Base-by-base conservation (phyloP, 2,888 invertebrate species). In the Ormyrus nitidulus region DNA sequence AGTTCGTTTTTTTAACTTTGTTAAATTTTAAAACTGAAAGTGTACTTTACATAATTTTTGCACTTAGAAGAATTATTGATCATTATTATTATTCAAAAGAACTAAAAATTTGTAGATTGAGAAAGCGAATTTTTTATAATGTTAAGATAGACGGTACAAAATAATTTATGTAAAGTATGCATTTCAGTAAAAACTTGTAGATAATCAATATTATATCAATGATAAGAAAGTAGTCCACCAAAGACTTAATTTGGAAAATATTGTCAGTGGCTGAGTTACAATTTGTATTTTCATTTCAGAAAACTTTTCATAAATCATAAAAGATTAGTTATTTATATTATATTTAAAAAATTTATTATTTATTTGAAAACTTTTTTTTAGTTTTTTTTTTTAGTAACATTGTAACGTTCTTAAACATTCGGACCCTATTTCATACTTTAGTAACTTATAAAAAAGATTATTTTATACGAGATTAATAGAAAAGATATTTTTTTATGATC, bases 191-290 rank as follows among this genome's bases (percentile, higher is more conserved):
- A 54, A 56, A 56, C 34, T 72, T 54, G 64, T 73, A 49, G 58
- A 58, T 51, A 58, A 65, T 66, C 49, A 58, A 44, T 59, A 49
- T 59, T 64, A 59, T 58, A 64, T 62, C 34, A 54, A 54, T 13
- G 58, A 68, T 34, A 46, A 61, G 51, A 49, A 56, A 9, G 59
- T 73, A 46, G 54, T 49, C 69, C 56, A 73, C 76, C 76, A 79
- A 81, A 80, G 73, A 82, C 56, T 80, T 69, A 77, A 69, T 65
- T 6, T 48, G 53, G 53, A 72, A 44, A 64, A 44, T 34, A 54
- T 6, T 8, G 61, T 48, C 61, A 44, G 48, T 56, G 19, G 54
- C 54, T n/a, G 10, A 72, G 13, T n/a, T 71, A 11, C 19, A 59
- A 59, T 13, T 48, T 51, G 61, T 53, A 44, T 73, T 64, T 53